These are phyloP conservation scores for Ophraella communa DNA, from an alignment of 2,888 invertebrate genomes.

Conservation along the genomic window DNA sequence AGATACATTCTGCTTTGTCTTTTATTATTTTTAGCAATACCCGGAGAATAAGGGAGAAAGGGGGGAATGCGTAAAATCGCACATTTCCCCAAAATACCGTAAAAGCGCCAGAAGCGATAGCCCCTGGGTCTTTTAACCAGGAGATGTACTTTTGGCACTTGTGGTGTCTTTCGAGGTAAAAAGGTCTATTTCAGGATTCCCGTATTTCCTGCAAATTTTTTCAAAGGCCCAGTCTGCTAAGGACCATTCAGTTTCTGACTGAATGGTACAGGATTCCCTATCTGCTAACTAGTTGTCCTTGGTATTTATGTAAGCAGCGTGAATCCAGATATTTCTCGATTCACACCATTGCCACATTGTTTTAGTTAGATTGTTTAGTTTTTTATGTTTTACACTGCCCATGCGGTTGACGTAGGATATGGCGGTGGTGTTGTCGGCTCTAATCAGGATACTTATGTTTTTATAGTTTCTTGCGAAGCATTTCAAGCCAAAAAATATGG, in stretches of 20 bases:
- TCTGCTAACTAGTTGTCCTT: neutral
- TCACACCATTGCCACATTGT: constrained; percentile 19
- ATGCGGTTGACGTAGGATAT: constrained; percentile 14
- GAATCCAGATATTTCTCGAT: neutral
- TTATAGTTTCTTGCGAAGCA: neutral
- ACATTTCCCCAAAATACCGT: neutral
- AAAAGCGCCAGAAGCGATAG: neutral
- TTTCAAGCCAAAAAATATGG: constrained; percentile 1
- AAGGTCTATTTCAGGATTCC: neutral
- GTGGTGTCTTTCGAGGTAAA: neutral
- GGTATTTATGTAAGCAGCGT: constrained; percentile 8
- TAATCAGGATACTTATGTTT: neutral
- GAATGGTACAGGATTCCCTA: neutral
- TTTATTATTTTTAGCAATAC: neutral
- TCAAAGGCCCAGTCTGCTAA: neutral
- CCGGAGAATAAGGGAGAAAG: neutral
- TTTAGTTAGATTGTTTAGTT: constrained; percentile 2
- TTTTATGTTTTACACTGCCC: constrained; percentile 1
- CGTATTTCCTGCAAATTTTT: neutral
- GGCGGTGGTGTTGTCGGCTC: constrained; percentile 23
- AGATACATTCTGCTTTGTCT: neutral
- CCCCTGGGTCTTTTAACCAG: neutral
- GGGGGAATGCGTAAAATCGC: neutral
- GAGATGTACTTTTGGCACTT: neutral
- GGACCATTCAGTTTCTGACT: neutral